A percentile compares a stretch with the other conserved stretches of the same genome.
Conservation (phyloP, 2,797 vertebrate species). For the Chaetophractus vellerosus region DNA sequence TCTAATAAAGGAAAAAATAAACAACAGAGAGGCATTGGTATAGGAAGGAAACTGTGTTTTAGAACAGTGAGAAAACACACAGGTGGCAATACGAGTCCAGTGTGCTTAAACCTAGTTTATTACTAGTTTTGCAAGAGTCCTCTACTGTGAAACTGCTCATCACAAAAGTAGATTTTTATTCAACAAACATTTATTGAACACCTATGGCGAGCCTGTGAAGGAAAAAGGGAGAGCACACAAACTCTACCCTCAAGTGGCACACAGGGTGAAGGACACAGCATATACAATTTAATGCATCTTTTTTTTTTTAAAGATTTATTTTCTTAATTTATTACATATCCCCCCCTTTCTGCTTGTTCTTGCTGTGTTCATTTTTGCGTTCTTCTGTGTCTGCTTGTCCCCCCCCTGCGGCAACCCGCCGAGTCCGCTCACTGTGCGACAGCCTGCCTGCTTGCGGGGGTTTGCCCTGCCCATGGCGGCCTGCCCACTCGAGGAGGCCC, state of each 20-base stretch:
- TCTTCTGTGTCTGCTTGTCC: no score
- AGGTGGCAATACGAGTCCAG: neutral
- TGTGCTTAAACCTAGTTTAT: neutral
- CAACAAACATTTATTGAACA: neutral
- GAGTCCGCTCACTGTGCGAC: no score
- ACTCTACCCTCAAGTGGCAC: neutral
- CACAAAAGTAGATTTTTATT: neutral
- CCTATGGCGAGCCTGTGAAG: neutral
- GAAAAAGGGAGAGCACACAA: neutral
- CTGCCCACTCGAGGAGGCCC: no score
- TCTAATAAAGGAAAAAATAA: no score
- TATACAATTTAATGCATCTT: neutral
- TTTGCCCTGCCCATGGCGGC: no score
- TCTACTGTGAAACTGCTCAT: neutral
- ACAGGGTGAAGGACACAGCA: neutral
- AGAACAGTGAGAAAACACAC: neutral
- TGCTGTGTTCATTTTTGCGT: no score
- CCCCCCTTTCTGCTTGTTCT: no score
- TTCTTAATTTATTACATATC: no score
- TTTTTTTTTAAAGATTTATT: no score
- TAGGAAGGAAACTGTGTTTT: slow-evolving; percentile 32
- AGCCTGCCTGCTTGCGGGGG: no score
- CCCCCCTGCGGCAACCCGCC: no score
- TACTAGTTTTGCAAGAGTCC: neutral
- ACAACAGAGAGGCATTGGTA: neutral